Conservation (phyloP, 1,140 invertebrate genomes). For the Lanistes nyassanus region DNA sequence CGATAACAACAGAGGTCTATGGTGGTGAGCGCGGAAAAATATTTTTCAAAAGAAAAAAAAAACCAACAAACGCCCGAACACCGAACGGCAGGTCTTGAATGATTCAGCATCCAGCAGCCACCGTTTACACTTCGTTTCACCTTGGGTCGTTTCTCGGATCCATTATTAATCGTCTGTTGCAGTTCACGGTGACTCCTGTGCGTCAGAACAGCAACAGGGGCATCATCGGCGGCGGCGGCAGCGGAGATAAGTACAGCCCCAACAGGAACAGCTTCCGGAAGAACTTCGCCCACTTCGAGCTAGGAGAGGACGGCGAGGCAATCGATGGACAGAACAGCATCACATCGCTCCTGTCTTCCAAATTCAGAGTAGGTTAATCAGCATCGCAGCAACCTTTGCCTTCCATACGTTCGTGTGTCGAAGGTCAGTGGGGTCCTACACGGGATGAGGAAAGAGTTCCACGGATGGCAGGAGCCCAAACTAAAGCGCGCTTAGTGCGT, state of each 20-base stretch:
- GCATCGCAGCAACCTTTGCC: not conserved
- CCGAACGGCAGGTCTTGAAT: not conserved
- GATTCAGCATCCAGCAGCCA: not conserved
- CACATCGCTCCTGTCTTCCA: slow-evolving; percentile 55
- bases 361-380: slow-evolving; percentile 87
- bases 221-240: not conserved
- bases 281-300: slow-evolving; percentile 37
- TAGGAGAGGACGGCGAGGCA: slow-evolving; percentile 28
- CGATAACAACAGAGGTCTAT: not conserved
- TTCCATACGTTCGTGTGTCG: not conserved
- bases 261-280: slow-evolving; percentile 14
- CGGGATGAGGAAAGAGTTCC: not conserved
- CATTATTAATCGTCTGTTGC: slow-evolving; percentile 29
- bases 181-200: slow-evolving; percentile 62
- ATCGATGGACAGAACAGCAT: slow-evolving; percentile 57
- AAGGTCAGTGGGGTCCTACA: not conserved
- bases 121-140: too few relatives aligned
- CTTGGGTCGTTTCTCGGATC: not conserved
- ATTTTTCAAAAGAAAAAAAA: not conserved
- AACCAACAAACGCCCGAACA: not conserved
- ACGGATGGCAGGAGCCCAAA: not conserved
- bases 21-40: not conserved
- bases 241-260: not conserved
- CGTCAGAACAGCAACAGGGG: slow-evolving; percentile 8
- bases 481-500: not conserved